Percentiles rank a stretch among this genome's conserved stretches.
These are phyloP conservation scores for Congeria kusceri DNA, from an alignment of 2,888 invertebrate genomes.

Conservation along the genomic window DNA sequence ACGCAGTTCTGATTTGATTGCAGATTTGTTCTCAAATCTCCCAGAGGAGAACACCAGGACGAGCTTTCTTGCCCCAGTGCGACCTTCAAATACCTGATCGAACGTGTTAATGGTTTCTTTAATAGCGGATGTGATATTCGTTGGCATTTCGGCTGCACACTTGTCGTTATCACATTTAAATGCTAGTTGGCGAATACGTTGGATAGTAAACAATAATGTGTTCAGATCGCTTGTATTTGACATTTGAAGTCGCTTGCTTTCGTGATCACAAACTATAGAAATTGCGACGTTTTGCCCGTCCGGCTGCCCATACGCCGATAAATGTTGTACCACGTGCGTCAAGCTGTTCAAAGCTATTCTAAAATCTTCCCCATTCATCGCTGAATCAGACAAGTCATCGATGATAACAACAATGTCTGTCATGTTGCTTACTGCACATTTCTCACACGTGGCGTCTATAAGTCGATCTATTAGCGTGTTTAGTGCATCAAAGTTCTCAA, in stretches of 20 bases:
- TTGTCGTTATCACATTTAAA: neutral
- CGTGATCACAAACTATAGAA: neutral
- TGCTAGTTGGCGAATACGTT: neutral
- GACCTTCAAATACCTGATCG: neutral
- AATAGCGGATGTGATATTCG: slow-evolving; percentile 1
- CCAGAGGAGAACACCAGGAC: neutral
- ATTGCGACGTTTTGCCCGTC: neutral
- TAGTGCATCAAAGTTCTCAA: slow-evolving; percentile 16
- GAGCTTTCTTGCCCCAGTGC: slow-evolving; percentile 3
- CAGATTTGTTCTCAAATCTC: neutral
- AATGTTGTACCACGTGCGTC: neutral
- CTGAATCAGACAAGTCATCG: too few relatives aligned
- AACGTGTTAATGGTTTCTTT: neutral
- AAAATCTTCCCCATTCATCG: slow-evolving; percentile 6
- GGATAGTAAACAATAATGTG: too few relatives aligned
- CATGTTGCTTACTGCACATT: neutral
- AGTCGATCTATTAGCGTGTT: slow-evolving; percentile 10
- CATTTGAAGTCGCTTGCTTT: too few relatives aligned
- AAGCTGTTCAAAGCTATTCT: neutral
- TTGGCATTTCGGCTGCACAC: neutral
- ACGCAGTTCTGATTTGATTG: neutral
- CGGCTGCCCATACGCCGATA: neutral
- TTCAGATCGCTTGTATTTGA: too few relatives aligned
- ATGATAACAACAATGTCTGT: too few relatives aligned
- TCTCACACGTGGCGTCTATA: slow-evolving; percentile 17